phyloP scores from a whole-genome alignment of 2,797 vertebrate genomes.

The Hapalemur alaotrensis region DNA sequence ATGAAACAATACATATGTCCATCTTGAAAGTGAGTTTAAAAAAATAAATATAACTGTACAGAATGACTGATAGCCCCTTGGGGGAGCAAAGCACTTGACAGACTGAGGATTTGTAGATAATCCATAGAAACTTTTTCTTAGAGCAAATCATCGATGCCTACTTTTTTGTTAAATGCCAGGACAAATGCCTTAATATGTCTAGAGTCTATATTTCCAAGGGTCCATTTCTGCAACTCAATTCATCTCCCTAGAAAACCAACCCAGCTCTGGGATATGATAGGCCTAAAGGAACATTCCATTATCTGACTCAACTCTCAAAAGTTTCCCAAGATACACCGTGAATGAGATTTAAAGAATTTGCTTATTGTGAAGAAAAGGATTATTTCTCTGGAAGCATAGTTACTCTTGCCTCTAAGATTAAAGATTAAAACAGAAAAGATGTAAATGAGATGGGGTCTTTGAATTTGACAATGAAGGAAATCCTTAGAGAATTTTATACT shows the following conservation, averaged over 20 bases:
- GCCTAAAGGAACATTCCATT: not conserved
- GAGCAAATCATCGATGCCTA: not conserved
- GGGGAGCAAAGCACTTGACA: constrained; percentile 4
- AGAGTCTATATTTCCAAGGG: not conserved
- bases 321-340: not conserved
- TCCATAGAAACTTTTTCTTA: constrained; percentile 47
- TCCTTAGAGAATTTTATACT: not conserved
- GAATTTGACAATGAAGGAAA: not conserved
- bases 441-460: not conserved
- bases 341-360: constrained; percentile 24
- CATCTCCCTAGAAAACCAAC: not conserved
- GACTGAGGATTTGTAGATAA: constrained; percentile 16
- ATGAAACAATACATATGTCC: constrained; percentile 53
- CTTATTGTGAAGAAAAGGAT: not conserved
- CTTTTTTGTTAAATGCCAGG: constrained; percentile 41
- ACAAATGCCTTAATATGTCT: constrained; percentile 24
- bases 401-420: constrained; percentile 21
- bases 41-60: constrained; percentile 65
- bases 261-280: not conserved
- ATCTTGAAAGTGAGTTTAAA: constrained; percentile 68
- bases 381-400: constrained; percentile 22
- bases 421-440: not conserved
- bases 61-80: constrained; percentile 57
- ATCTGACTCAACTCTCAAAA: not conserved
- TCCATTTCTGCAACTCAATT: not conserved